Conservation (phyloP, 37 sponge, comb jelly and placozoan species). For the Aplysina aerophoba region DNA sequence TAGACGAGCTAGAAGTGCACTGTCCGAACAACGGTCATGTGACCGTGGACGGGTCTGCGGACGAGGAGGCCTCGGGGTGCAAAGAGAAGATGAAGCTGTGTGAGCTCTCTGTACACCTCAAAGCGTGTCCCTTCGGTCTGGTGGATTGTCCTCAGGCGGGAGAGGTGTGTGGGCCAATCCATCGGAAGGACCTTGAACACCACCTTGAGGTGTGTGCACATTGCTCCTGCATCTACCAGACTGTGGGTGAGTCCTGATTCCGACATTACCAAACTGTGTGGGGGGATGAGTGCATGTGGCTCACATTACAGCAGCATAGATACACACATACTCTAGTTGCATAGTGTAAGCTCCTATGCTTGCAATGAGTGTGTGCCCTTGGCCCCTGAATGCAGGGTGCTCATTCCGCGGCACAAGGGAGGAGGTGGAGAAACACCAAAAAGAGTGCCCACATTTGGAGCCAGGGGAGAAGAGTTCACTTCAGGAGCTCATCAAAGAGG, state of each 20-base stretch:
- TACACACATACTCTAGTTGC: no score
- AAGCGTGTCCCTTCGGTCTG: slow-evolving; percentile 55
- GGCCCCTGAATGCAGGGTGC: slow-evolving; percentile 64
- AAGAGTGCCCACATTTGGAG: slow-evolving; percentile 51
- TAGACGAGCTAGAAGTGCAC: slow-evolving; percentile 80
- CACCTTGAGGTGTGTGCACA: slow-evolving; percentile 55
- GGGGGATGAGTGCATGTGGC: not conserved
- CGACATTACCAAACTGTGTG: no score
- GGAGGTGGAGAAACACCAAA: slow-evolving; percentile 61
- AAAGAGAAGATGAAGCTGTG: slow-evolving; percentile 67
- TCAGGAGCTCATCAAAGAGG: slow-evolving; percentile 1
- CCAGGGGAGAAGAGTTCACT: not conserved
- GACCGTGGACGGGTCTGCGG: no score
- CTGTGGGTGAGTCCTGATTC: not conserved
- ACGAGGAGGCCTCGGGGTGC: slow-evolving; percentile 72
- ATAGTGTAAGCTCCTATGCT: no score
- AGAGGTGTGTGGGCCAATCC: slow-evolving; percentile 58
- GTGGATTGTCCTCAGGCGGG: slow-evolving; percentile 75
- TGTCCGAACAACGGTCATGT: slow-evolving; percentile 55
- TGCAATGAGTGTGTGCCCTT: no score
- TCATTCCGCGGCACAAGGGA: slow-evolving; percentile 53
- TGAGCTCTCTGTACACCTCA: slow-evolving; percentile 72
- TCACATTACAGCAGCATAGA: not conserved
- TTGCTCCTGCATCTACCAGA: not conserved
- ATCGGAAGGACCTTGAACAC: slow-evolving; percentile 60